Percentiles rank a stretch among this genome's conserved stretches.
Conservation (phyloP, 2,888 invertebrate genomes). For the Autographa gamma region DNA sequence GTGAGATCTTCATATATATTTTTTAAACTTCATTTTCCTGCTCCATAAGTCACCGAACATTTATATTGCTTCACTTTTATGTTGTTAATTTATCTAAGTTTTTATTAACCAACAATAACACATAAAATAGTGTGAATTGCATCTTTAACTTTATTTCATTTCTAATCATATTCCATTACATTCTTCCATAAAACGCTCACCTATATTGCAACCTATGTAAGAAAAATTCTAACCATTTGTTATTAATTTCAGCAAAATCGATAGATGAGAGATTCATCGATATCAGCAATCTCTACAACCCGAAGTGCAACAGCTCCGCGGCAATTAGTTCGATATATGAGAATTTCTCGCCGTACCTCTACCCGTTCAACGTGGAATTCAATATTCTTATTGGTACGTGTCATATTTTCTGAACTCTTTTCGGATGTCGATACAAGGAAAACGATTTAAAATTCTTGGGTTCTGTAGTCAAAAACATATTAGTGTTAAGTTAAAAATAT, state of each 20-base stretch:
- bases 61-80: no score
- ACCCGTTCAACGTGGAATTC: slow-evolving; percentile 94
- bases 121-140: no score
- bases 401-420: neutral
- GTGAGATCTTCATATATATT: slow-evolving; percentile 20
- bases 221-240: neutral
- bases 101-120: no score
- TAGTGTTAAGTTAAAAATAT: neutral
- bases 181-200: no score
- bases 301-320: slow-evolving; percentile 82
- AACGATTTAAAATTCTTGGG: neutral
- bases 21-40: neutral
- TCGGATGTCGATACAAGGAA: neutral
- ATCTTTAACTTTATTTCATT: no score
- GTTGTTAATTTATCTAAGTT: no score
- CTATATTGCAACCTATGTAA: neutral
- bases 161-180: no score
- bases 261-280: slow-evolving; percentile 68
- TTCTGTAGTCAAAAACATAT: neutral
- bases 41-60: no score
- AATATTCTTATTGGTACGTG: slow-evolving; percentile 92
- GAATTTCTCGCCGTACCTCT: slow-evolving; percentile 93
- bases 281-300: slow-evolving; percentile 76
- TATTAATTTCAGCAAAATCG: slow-evolving; percentile 29
- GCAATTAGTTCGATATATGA: slow-evolving; percentile 86